Evolutionary conservation across 2,888 invertebrate species (phyloP), one percentile per base, ranked within the genome.

Genomic region (Axea sp.): DNA sequence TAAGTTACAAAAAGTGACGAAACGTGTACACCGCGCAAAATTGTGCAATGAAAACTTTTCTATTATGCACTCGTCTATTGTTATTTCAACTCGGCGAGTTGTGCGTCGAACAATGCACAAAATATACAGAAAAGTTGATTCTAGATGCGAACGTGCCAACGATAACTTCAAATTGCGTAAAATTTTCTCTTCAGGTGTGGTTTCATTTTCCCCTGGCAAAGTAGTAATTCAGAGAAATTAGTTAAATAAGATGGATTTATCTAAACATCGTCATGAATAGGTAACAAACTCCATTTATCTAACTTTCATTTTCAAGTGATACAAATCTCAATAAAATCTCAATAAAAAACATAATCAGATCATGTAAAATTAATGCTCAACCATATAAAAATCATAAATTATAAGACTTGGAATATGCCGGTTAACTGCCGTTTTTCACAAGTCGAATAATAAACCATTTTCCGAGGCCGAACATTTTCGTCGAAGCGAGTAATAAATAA

Each of bases 31-130:
- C 17, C 9, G 17, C 12, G 30, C 9, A 11, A 26, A 59, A 64
- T 64, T 33, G 30, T 51, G 17, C 51, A 64, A 64, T 30, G 33
- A 51, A 64, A 64, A 51, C 43, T 51, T 64, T 43, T 64, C 53
- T 28, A 45, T 64, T 64, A 64, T 51, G 47, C 28, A 19, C 24
- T 17, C 17, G 11, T 9, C 43, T 15, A 64, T 64, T 64, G 53
- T 64, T 53, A 53, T 53, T 53, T 53, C 43, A 37, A 14, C 30
- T 47, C 28, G 11, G 6, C 26, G 15, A 51, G 33, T 64, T 31
- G 41, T 17, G 39, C 43, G 22, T 9, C 35, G 62, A 51, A 64
- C 64, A 64, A 53, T 64, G 14, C 39, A 33, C 41, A 24, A 49
- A 62, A 62, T 31, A 28, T 43, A 51, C 49, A 26, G 11, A 43